Base-by-base conservation (phyloP, 64 coral and sea anemone species). In the Montipora capricornis region DNA sequence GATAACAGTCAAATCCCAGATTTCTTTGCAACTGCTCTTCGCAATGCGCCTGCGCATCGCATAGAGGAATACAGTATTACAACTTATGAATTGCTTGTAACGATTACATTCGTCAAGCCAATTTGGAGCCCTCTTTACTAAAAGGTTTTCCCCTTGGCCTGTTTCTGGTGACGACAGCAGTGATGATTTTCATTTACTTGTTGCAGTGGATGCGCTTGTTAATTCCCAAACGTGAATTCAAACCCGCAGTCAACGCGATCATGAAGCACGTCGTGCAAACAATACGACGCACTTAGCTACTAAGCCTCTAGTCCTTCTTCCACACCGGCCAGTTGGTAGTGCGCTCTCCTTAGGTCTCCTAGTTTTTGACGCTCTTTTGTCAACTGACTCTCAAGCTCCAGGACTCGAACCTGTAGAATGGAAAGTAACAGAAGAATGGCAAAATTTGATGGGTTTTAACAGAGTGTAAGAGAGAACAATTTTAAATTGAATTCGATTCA, bases 271-370 rank as follows among this genome's bases (percentile, higher is more conserved):
- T 14, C 13, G 8, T 64, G 60, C 60, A 64, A 64, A 64, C 13
- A 6, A 78, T 50, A 78, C 49, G 17, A 78, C 45, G 47, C 9
- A 71, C 82, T 44, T 50, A 7, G 8, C 12, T 86, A 86, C 46
- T 86, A 16, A 5, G 82, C 14, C 44, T 24, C 82, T 19, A 86
- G 44, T 46, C 82, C 95, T 59, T 99, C 94, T 74, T 96, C 89
- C 22, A 93, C 98, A 17, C 89, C 89, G n/a, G 98, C 98, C 77
- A 99, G 89, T 80, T 99, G 98, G 74, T 99, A 99, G 60, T 99
- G 98, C 22, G 93, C 91, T 68, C 92, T 79, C 62, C 98, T 94
- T 45, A 99, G 44, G 13, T 99, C 88, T 59, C 98, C 98, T 46
- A 99, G 92, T 81, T 96, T 94, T 92, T 99, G 85, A 51, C 98